A percentile compares a stretch with the other conserved stretches of the same genome.
These are phyloP conservation scores for Brachycybe producta DNA, from an alignment of 2,888 invertebrate genomes.

Conservation along the genomic window DNA sequence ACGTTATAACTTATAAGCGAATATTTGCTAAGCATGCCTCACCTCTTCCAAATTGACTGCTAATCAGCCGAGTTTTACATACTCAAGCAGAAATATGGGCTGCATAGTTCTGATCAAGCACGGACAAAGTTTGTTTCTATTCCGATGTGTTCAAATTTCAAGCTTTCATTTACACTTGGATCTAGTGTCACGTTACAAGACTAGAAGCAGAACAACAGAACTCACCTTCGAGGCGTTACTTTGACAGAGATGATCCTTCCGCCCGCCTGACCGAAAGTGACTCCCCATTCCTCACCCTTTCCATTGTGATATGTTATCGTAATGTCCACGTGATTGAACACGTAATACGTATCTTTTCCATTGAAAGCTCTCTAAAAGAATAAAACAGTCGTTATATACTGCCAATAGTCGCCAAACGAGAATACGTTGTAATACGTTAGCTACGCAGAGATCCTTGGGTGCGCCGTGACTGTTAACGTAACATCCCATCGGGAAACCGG, in stretches of 20 bases:
- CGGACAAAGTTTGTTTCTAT: too few species aligned
- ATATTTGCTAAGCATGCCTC: too few species aligned
- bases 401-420: conserved; percentile 9
- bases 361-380: conserved; percentile 14
- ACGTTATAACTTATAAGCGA: too few species aligned
- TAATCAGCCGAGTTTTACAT: too few species aligned
- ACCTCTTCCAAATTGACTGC: too few species aligned
- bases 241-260: conserved; percentile 63
- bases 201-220: conserved; percentile 25
- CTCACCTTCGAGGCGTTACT: conserved; percentile 39
- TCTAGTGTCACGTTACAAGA: too few species aligned
- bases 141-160: too few species aligned
- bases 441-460: conserved; percentile 39
- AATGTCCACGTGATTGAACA: conserved; percentile 95
- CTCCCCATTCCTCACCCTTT: conserved; percentile 72
- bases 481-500: conserved; percentile 97
- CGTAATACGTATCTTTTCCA: conserved; percentile 60
- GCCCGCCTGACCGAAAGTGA: conserved; percentile 58
- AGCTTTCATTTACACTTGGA: too few species aligned
- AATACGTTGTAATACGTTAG: conserved; percentile 24
- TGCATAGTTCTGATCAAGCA: too few species aligned
- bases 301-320: conserved; percentile 88
- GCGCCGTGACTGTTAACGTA: conserved; percentile 51
- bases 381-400: too few species aligned
- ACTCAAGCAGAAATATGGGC: too few species aligned